phyloP scores from a whole-genome alignment of 2,113 vertebrate species.

The Pedionomus torquatus region DNA sequence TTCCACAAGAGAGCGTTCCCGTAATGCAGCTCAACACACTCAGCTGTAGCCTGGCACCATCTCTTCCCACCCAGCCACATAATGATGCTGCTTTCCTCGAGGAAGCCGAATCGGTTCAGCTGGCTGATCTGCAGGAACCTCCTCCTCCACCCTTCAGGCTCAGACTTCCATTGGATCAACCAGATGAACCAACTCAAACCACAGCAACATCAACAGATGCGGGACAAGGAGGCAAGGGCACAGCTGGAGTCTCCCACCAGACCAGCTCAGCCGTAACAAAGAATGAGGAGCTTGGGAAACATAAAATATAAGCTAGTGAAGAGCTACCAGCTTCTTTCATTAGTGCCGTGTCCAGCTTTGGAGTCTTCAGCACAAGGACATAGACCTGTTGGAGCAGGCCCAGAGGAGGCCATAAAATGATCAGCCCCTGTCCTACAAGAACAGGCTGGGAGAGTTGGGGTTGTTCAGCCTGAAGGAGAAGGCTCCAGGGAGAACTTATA shows the following conservation, averaged over 20 bases:
- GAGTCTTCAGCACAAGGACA: background rate
- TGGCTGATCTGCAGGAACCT: background rate
- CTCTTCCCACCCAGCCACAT: background rate
- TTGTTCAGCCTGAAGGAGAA: background rate
- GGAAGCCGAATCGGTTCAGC: background rate
- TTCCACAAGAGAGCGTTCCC: background rate
- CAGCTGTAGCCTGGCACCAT: background rate
- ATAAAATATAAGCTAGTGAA: background rate
- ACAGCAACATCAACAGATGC: background rate
- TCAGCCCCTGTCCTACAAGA: background rate
- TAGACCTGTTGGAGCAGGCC: background rate
- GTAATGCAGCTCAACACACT: background rate
- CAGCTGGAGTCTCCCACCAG: background rate
- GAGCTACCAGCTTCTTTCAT: background rate
- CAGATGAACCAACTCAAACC: background rate
- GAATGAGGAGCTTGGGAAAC: background rate
- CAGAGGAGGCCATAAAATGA: background rate
- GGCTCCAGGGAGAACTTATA: background rate
- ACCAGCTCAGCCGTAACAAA: background rate
- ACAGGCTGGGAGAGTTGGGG: background rate
- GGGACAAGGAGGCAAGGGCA: background rate
- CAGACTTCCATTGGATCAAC: background rate
- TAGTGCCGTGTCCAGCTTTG: background rate
- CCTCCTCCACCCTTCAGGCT: background rate
- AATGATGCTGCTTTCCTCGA: background rate